A percentile compares a stretch with the other conserved stretches of the same genome.
Conservation (phyloP, 2,113 vertebrate species). For the Cettia cetti region DNA sequence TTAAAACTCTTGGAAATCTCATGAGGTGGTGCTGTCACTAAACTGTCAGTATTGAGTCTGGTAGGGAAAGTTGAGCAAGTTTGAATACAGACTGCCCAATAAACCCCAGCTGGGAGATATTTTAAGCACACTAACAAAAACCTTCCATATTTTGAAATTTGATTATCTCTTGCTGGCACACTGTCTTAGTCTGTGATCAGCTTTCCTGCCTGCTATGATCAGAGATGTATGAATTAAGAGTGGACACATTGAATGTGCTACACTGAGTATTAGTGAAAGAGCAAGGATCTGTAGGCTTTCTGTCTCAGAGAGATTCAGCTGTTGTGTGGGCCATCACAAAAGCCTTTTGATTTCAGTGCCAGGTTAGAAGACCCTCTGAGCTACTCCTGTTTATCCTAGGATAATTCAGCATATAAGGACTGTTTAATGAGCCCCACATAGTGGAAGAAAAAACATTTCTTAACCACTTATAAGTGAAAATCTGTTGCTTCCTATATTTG, state of each 20-base stretch:
- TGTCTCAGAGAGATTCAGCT: background rate
- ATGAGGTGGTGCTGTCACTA: background rate
- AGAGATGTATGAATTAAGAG: background rate
- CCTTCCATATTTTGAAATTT: background rate
- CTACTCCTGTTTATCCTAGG: background rate
- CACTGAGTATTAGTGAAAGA: background rate
- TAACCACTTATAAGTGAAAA: background rate
- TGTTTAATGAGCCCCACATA: background rate
- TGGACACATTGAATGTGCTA: rapidly evolving
- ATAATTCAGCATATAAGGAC: background rate
- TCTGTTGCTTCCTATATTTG: background rate
- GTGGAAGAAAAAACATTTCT: background rate
- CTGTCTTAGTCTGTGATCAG: background rate
- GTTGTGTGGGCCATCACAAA: background rate
- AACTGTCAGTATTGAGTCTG: background rate
- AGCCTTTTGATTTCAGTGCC: background rate
- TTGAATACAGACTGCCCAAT: background rate
- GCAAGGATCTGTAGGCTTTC: background rate
- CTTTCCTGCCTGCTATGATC: background rate
- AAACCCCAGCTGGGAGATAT: background rate
- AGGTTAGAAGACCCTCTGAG: background rate
- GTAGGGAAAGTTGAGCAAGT: background rate
- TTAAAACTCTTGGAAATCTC: background rate
- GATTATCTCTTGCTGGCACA: background rate
- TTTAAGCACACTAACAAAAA: background rate